Percentiles rank a stretch among this genome's conserved stretches.
Conservation (phyloP, 2,888 invertebrate species). For the Neria commutata region DNA sequence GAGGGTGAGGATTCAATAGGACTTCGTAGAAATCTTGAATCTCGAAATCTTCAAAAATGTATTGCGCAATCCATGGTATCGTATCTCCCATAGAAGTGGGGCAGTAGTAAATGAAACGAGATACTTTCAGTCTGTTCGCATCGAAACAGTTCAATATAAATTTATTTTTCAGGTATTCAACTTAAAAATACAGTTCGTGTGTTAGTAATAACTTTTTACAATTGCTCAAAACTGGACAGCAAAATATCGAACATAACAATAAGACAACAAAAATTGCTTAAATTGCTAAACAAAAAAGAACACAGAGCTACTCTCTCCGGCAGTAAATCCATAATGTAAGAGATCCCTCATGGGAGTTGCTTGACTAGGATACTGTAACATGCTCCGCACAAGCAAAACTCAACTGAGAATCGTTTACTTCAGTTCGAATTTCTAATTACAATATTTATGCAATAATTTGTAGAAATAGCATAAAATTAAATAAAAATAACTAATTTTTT, state of each 20-base stretch:
- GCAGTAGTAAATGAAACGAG: background rate
- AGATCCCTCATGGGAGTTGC: background rate
- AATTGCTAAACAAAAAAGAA: slow-evolving; percentile 22
- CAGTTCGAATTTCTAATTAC: no score
- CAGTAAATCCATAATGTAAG: slow-evolving; percentile 8
- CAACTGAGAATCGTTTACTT: no score
- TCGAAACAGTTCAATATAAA: slow-evolving; percentile 22
- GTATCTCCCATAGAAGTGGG: no score
- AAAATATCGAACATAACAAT: slow-evolving; percentile 13
- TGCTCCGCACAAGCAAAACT: no score
- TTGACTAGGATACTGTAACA: slow-evolving; percentile 13
- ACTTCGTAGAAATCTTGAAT: no score
- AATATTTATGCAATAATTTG: no score
- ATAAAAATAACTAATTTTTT: no score
- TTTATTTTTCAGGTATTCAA: slow-evolving; percentile 15
- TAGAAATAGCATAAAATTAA: no score
- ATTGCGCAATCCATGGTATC: no score
- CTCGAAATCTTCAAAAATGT: no score
- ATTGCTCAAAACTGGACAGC: no score
- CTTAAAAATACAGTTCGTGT: slow-evolving; percentile 11
- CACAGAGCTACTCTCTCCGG: slow-evolving; percentile 11
- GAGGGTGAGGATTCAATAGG: no score
- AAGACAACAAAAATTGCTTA: slow-evolving; percentile 11
- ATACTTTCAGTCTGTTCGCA: slow-evolving; percentile 26
- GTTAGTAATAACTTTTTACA: slow-evolving; percentile 9